These are phyloP conservation scores for Ditula angustiorana DNA, from an alignment of 2,888 invertebrate species.

Conservation along the genomic window DNA sequence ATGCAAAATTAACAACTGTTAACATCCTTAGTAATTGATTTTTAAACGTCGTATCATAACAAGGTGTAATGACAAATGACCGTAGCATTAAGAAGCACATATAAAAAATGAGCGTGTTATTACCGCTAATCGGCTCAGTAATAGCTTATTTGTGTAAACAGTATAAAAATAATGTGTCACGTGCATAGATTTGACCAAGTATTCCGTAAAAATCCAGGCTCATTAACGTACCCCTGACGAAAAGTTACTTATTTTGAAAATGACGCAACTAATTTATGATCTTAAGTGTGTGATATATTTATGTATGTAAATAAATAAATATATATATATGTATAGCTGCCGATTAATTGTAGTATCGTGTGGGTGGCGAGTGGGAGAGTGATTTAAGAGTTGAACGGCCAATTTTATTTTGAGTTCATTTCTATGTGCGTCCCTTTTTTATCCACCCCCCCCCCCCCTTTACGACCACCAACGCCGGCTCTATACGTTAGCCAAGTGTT, in stretches of 20 bases:
- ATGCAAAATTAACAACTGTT: slow-evolving; percentile 12
- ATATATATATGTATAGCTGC: too few relatives aligned
- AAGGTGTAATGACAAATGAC: slow-evolving; percentile 17
- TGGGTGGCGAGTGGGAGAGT: too few relatives aligned
- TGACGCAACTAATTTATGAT: too few relatives aligned
- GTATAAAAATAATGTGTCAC: slow-evolving; percentile 15
- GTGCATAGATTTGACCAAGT: slow-evolving; percentile 2
- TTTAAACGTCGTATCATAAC: slow-evolving; percentile 28
- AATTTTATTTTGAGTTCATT: too few relatives aligned
- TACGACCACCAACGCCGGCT: too few relatives aligned
- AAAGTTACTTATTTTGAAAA: neutral
- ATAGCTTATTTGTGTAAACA: slow-evolving; percentile 34
- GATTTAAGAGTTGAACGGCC: too few relatives aligned
- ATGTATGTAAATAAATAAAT: too few relatives aligned
- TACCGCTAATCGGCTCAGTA: slow-evolving; percentile 21
- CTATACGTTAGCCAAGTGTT: too few relatives aligned
- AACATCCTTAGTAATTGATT: slow-evolving; percentile 2
- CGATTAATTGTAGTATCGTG: too few relatives aligned
- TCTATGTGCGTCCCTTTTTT: too few relatives aligned
- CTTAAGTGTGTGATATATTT: too few relatives aligned
- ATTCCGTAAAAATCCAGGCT: neutral
- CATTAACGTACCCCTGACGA: neutral
- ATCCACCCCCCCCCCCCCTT: too few relatives aligned
- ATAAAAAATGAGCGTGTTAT: slow-evolving; percentile 19
- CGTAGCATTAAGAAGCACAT: slow-evolving; percentile 14